Conservation (phyloP, 2,113 vertebrate genomes). For the Garra rufa region DNA sequence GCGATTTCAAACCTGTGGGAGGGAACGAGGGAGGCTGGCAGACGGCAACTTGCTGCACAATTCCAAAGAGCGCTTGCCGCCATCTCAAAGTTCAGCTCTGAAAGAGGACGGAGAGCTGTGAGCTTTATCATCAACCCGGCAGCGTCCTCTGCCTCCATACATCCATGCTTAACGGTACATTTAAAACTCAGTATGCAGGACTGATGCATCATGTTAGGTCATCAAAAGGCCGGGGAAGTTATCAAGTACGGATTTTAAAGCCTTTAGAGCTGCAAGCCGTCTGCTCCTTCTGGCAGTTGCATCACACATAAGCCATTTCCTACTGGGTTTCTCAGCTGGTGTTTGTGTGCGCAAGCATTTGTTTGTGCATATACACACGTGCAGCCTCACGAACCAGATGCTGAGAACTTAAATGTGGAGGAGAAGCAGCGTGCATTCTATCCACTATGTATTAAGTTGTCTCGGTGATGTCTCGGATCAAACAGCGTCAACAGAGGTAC, state of each 20-base stretch:
- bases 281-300: slow-evolving; percentile 16
- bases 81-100: slow-evolving; percentile 28
- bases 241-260: slow-evolving; percentile 23
- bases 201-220: not conserved
- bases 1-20: slow-evolving; percentile 53
- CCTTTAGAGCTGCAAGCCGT: slow-evolving; percentile 2
- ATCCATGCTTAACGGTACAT: slow-evolving; percentile 47
- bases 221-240: not conserved
- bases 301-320: slow-evolving; percentile 34
- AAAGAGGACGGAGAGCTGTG: slow-evolving; percentile 40
- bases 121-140: slow-evolving; percentile 66
- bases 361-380: not conserved
- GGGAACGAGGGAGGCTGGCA: slow-evolving; percentile 24
- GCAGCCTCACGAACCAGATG: not conserved
- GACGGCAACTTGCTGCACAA: slow-evolving; percentile 38
- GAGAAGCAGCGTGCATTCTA: not conserved
- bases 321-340: slow-evolving; percentile 30
- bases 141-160: slow-evolving; percentile 60
- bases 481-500: not conserved
- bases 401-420: slow-evolving; percentile 15
- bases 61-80: slow-evolving; percentile 30
- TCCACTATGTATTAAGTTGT: not conserved
- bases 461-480: not conserved
- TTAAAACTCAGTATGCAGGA: slow-evolving; percentile 56
- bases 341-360: slow-evolving; percentile 9